phyloP scores from a whole-genome alignment of 2,797 vertebrate species.

The Malurus leucopterus region DNA sequence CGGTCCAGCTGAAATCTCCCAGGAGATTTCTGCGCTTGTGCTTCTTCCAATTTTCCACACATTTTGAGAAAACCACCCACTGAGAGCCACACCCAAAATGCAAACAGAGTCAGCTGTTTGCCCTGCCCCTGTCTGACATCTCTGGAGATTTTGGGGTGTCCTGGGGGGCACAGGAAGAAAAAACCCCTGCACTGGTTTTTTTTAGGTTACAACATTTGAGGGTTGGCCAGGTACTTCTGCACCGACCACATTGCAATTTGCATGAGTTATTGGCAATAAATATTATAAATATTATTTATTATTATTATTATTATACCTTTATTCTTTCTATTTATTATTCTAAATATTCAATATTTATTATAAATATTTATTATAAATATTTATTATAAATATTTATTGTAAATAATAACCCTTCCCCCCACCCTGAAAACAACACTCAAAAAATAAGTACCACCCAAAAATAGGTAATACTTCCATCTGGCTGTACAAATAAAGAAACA shows the following conservation, averaged over 20 bases:
- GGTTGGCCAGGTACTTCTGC: not conserved
- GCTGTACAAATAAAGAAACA: not conserved
- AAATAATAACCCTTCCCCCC: not conserved
- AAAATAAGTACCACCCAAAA: not conserved
- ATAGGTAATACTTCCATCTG: not conserved
- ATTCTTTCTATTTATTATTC: too few relatives aligned
- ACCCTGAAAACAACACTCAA: not conserved
- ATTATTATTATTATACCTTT: too few relatives aligned
- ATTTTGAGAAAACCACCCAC: not conserved
- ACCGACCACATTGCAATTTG: not conserved
- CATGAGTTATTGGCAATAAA: not conserved
- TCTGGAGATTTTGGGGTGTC: not conserved
- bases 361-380: too few relatives aligned
- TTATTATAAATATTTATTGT: not conserved
- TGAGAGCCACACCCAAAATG: not conserved
- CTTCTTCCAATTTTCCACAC: not conserved
- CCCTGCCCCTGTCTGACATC: not conserved
- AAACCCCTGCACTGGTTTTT: not conserved
- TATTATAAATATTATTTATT: too few relatives aligned
- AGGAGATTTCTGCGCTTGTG: not conserved
- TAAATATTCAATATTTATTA: too few relatives aligned
- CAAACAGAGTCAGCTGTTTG: not conserved
- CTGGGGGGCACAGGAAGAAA: rapidly evolving
- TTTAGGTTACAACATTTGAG: not conserved
- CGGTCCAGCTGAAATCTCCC: not conserved